Evolutionary conservation across 2,797 vertebrate genomes (phyloP), one percentile per base, ranked within the genome.

Genomic region (Phrynocephalus vlangalii): DNA sequence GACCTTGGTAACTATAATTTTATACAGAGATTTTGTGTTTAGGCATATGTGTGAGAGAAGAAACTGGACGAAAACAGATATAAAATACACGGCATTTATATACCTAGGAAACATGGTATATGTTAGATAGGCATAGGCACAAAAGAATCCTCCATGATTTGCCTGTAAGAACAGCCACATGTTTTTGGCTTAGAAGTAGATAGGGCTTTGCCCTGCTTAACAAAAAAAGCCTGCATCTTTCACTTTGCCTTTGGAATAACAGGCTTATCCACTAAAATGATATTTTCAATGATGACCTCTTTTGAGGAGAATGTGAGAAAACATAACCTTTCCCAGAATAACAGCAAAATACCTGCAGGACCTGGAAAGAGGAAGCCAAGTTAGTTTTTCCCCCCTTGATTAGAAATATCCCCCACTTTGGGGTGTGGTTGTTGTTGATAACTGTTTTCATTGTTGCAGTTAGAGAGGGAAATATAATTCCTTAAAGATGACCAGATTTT

Each of bases 301-400:
- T 52, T 76, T 82, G 44, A 86, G 72, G 1, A 9, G 44, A 44
- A 79, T 10, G 26, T 6, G 9, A 80, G 83, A 84, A 72, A 84
- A 86, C 70, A 5, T 48, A 88, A 20, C 84, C 20, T 50, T 4
- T 38, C 16, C 26, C 60, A 63, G 60, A 63, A 18, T 63, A 63
- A 56, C 1, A 8, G n/a, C 5, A 30, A 16, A 15, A 11, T 22
- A 60, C 71, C 82, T 5, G 0, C 76, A 5, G 50, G 72, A 44
- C 11, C 83, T 86, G 68, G 15, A 86, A 89, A 91, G 85, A 79
- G 85, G 79, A 1, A 77, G 85, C 30, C 8, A 6, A 71, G 7
- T 78, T 88, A 79, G 52, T 66, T 28, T 85, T 78, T 68, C 1
- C 3, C 8, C 13, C 0, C 78, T 24, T n/a, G 84, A 33, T 38